A percentile compares a stretch with the other conserved stretches of the same genome.
Evolutionary conservation across 2,888 invertebrate species (phyloP).

Genomic region (Chesias legatella): DNA sequence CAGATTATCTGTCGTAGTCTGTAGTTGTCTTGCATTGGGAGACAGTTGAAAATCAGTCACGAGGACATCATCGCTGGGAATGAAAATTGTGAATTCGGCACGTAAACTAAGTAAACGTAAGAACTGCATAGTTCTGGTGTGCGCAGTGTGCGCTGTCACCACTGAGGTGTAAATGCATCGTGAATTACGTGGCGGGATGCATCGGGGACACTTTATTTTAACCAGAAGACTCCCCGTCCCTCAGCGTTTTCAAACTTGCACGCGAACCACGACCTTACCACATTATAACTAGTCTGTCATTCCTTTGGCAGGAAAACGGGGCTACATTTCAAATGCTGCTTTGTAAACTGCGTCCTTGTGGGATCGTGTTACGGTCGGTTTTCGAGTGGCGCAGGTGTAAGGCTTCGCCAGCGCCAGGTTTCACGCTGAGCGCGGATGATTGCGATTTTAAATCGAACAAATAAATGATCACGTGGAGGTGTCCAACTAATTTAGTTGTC

Average conservation of each 20-base stretch:
- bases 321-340: constrained; percentile 1
- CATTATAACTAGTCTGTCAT: constrained; percentile 12
- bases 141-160: constrained; percentile 42
- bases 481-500: constrained; percentile 52
- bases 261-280: constrained; percentile 12
- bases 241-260: constrained; percentile 30
- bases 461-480: constrained; percentile 41
- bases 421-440: constrained; percentile 45
- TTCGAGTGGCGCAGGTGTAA: constrained; percentile 9
- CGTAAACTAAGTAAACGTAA: too few species aligned
- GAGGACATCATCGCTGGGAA: too few species aligned
- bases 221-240: constrained; percentile 42
- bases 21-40: too few species aligned
- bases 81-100: too few species aligned
- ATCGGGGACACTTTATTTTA: constrained; percentile 70
- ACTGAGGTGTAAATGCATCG: constrained; percentile 62
- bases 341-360: constrained; percentile 7
- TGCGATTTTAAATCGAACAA: constrained; percentile 47
- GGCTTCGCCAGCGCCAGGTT: constrained; percentile 22
- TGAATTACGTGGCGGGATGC: constrained; percentile 65
- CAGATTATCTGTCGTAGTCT: too few species aligned
- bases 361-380: constrained; percentile 11
- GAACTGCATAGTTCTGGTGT: not conserved
- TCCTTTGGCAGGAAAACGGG: constrained; percentile 1
- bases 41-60: too few species aligned